A percentile compares a stretch with the other conserved stretches of the same genome.
Conservation (phyloP, 1,140 invertebrate genomes). For the Panagrolaimus sp. region DNA sequence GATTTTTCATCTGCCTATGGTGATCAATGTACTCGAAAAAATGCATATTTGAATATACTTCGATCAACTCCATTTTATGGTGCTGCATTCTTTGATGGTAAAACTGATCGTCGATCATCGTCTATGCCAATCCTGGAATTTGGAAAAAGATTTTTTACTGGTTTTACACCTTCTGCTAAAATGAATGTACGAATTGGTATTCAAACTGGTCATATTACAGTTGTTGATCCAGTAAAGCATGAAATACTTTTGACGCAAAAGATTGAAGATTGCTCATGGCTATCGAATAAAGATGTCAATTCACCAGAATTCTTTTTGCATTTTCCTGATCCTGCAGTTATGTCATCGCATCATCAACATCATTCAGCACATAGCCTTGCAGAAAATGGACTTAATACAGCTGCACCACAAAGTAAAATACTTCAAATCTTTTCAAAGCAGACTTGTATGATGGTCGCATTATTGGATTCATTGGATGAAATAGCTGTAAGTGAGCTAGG, state of each 20-base stretch:
- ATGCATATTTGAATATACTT: slow-evolving; percentile 30
- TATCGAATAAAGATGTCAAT: slow-evolving; percentile 11
- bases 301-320: slow-evolving; percentile 23
- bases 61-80: slow-evolving; percentile 32
- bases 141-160: slow-evolving; percentile 16
- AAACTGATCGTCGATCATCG: slow-evolving; percentile 24
- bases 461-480: neutral
- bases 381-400: too few species aligned
- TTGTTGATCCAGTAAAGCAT: slow-evolving; percentile 30
- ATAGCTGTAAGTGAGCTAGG: too few species aligned
- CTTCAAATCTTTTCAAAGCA: neutral
- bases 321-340: slow-evolving; percentile 22
- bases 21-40: slow-evolving; percentile 24
- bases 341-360: too few species aligned
- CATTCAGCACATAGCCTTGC: neutral
- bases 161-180: neutral
- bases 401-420: too few species aligned
- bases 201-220: slow-evolving; percentile 35
- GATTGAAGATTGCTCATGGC: slow-evolving; percentile 31
- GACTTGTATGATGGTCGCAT: neutral
- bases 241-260: slow-evolving; percentile 25
- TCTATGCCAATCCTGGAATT: slow-evolving; percentile 3
- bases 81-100: slow-evolving; percentile 40
- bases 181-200: slow-evolving; percentile 34
- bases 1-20: slow-evolving; percentile 23